phyloP scores from a whole-genome alignment of 1,140 invertebrate species.

The Lucilia sericata region DNA sequence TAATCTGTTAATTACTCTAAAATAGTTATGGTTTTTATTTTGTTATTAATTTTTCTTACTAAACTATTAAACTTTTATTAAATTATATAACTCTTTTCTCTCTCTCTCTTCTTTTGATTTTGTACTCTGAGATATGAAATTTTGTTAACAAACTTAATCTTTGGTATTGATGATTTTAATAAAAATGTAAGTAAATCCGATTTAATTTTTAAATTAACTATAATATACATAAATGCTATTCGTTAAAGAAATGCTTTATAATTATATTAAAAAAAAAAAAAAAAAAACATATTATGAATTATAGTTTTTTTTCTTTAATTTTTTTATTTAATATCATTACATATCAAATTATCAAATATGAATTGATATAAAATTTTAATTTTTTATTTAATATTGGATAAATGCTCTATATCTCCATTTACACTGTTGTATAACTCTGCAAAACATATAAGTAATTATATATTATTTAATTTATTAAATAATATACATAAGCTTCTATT shows the following conservation, averaged over 20 bases:
- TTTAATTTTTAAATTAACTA: neutral
- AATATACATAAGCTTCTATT: too few relatives aligned
- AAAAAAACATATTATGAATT: neutral
- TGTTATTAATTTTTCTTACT: neutral
- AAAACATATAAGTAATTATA: too few relatives aligned
- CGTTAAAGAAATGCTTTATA: neutral
- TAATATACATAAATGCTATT: neutral
- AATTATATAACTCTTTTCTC: conserved; percentile 27
- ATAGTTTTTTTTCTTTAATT: neutral
- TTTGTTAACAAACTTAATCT: conserved; percentile 30
- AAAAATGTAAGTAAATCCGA: conserved; percentile 32
- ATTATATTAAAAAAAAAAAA: too few relatives aligned
- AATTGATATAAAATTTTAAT: too few relatives aligned
- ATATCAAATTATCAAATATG: neutral
- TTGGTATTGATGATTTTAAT: conserved; percentile 42
- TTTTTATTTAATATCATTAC: neutral
- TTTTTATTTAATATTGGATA: too few relatives aligned
- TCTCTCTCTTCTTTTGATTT: conserved; percentile 42
- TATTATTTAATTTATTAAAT: too few relatives aligned
- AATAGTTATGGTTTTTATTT: neutral
- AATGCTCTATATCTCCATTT: neutral
- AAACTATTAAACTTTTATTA: neutral
- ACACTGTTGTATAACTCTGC: too few relatives aligned
- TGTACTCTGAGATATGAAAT: conserved; percentile 7
- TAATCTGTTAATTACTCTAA: conserved; percentile 33